A percentile compares a stretch with the other conserved stretches of the same genome.
phyloP scores from a whole-genome alignment of 2,888 invertebrate species.

The Patella depressa region DNA sequence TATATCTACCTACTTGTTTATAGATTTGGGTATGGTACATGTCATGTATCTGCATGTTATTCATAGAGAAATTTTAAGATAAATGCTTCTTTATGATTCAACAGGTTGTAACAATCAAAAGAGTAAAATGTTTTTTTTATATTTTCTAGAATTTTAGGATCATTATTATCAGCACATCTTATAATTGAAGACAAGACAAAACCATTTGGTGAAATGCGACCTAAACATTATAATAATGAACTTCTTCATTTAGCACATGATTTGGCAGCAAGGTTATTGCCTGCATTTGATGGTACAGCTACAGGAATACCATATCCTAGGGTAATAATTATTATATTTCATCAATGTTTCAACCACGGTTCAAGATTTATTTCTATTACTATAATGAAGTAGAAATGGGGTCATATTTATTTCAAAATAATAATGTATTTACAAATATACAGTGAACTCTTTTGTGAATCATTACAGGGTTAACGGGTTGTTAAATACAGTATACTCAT shows the following conservation, averaged over 20 bases:
- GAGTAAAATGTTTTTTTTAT: constrained; percentile 4
- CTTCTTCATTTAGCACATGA: constrained; percentile 77
- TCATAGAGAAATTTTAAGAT: neutral
- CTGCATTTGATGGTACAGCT: constrained; percentile 76
- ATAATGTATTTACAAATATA: too few species aligned
- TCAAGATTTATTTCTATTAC: too few species aligned
- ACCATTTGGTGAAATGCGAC: constrained; percentile 73
- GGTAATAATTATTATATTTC: constrained; percentile 42
- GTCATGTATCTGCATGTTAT: neutral
- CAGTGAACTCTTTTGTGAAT: too few species aligned
- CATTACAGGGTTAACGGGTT: too few species aligned
- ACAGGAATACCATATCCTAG: constrained; percentile 76
- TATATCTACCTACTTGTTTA: too few species aligned
- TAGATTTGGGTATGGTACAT: too few species aligned
- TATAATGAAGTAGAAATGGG: too few species aligned
- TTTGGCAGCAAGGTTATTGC: constrained; percentile 75
- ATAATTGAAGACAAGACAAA: constrained; percentile 75
- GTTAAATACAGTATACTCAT: too few species aligned
- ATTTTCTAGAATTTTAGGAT: constrained; percentile 75
- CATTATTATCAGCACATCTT: constrained; percentile 77
- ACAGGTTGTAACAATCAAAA: neutral
- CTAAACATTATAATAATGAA: constrained; percentile 75
- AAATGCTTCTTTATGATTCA: neutral
- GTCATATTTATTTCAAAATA: too few species aligned
- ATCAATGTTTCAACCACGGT: too few species aligned